Evolutionary conservation across 2,888 invertebrate species (phyloP).

Genomic region (Dolichopus griseipennis): DNA sequence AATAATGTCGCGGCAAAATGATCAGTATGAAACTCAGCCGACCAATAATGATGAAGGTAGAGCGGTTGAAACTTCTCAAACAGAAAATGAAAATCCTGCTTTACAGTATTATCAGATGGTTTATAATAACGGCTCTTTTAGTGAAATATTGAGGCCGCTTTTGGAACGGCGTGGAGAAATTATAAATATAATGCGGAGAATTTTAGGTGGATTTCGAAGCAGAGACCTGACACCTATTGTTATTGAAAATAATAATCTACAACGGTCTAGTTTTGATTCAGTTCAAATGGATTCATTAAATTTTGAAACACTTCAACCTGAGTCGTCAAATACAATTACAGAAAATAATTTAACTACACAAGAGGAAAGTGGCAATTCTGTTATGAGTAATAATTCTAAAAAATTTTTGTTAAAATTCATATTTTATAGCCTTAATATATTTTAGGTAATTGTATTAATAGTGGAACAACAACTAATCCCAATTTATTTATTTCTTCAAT

Average conservation of each 20-base stretch:
- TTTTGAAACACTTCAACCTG: conserved; percentile 15
- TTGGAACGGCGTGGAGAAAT: conserved; percentile 27
- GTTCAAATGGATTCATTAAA: conserved; percentile 34
- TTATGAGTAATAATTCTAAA: no score
- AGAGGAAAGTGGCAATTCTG: no score
- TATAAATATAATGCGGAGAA: conserved; percentile 32
- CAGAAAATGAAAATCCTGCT: conserved; percentile 9
- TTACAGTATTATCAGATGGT: conserved; percentile 11
- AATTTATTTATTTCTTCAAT: no score
- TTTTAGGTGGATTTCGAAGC: conserved; percentile 30
- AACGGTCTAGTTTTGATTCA: conserved; percentile 39
- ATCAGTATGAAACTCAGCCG: conserved; percentile 19
- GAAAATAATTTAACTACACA: no score
- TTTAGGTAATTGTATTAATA: no score
- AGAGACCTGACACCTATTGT: conserved; percentile 29
- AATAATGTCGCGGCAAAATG: conserved; percentile 52
- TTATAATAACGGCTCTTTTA: conserved; percentile 22
- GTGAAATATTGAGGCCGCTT: conserved; percentile 27
- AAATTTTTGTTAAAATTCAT: no score
- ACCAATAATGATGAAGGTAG: conserved; percentile 17
- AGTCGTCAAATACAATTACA: background rate
- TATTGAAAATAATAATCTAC: conserved; percentile 36
- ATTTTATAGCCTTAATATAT: no score
- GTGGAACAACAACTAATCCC: no score
- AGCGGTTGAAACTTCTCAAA: conserved; percentile 17